phyloP scores from a whole-genome alignment of 2,797 vertebrate genomes.

The Argentina silus region DNA sequence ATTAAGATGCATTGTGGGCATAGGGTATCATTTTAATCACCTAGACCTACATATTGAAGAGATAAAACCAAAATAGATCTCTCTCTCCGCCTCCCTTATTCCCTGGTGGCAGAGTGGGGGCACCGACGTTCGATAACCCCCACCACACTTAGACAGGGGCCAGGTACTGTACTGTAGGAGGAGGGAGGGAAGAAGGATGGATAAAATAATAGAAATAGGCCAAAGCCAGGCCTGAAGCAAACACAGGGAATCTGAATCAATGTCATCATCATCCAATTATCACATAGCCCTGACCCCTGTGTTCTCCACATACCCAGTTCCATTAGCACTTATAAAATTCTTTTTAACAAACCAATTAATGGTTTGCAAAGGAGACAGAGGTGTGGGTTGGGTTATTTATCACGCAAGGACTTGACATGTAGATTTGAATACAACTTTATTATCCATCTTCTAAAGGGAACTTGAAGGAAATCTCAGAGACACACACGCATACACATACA shows the following conservation, averaged over 20 bases:
- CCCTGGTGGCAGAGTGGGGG: conserved; percentile 68
- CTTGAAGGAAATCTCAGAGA: too few relatives aligned
- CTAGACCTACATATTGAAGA: conserved; percentile 79
- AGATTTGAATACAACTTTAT: too few relatives aligned
- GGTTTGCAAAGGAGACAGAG: conserved; percentile 29
- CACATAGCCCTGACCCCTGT: conserved; percentile 71
- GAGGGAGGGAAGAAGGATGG: conserved; percentile 63
- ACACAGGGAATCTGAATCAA: conserved; percentile 66
- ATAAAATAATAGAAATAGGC: conserved; percentile 74
- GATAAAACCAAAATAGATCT: conserved; percentile 76
- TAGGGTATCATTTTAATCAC: conserved; percentile 75
- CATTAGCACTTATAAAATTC: conserved; percentile 60
- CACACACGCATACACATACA: too few relatives aligned
- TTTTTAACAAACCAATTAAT: conserved; percentile 60
- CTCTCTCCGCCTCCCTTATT: conserved; percentile 68
- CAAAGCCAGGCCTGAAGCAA: conserved; percentile 75
- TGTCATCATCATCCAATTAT: conserved; percentile 76
- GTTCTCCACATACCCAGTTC: conserved; percentile 67
- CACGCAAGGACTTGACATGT: not conserved
- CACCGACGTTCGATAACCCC: conserved; percentile 74
- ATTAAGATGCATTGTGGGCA: conserved; percentile 62
- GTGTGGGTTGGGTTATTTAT: not conserved
- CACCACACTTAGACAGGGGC: conserved; percentile 73
- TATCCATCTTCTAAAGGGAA: too few relatives aligned
- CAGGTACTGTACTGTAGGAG: conserved; percentile 49